Evolutionary conservation across 2,888 invertebrate species (phyloP).

Genomic region (Phaonia tiefii): DNA sequence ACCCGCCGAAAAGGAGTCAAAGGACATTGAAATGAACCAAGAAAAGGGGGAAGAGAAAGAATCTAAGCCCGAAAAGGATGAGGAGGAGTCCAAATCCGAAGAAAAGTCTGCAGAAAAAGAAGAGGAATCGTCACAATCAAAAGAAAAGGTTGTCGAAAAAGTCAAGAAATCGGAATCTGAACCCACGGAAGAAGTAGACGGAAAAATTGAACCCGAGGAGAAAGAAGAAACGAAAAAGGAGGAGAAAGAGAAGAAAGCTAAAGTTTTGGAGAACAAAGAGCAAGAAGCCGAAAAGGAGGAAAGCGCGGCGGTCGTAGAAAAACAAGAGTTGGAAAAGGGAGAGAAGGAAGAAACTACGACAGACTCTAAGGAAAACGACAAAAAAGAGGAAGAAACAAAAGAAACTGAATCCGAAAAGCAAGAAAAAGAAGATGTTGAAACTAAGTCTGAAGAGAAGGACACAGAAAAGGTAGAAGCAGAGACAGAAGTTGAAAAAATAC

Average conservation of each 20-base stretch:
- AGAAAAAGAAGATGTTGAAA: neutral
- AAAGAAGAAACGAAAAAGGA: constrained; percentile 67
- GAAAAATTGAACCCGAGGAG: constrained; percentile 22
- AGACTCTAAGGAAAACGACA: constrained; percentile 46
- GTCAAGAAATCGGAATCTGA: neutral
- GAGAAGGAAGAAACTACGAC: constrained; percentile 70
- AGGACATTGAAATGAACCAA: constrained; percentile 77
- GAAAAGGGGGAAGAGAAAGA: constrained; percentile 15
- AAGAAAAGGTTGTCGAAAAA: constrained; percentile 39
- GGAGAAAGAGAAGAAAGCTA: constrained; percentile 59
- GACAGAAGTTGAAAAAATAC: neutral
- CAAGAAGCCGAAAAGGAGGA: constrained; percentile 65
- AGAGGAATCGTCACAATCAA: constrained; percentile 45
- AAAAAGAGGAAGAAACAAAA: constrained; percentile 36
- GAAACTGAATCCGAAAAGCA: constrained; percentile 27
- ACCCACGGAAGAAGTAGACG: constrained; percentile 50
- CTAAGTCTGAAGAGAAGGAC: constrained; percentile 30
- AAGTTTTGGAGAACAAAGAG: constrained; percentile 26
- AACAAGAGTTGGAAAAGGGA: constrained; percentile 71
- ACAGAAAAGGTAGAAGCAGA: constrained; percentile 22
- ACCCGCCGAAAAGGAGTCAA: constrained; percentile 72
- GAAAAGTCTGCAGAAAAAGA: constrained; percentile 18
- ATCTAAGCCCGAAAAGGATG: neutral
- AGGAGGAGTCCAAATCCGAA: constrained; percentile 4
- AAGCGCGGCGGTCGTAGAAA: constrained; percentile 65